Conservation (phyloP, 1,140 invertebrate genomes). For the Pachyrhynchus sulphureomaculatus region DNA sequence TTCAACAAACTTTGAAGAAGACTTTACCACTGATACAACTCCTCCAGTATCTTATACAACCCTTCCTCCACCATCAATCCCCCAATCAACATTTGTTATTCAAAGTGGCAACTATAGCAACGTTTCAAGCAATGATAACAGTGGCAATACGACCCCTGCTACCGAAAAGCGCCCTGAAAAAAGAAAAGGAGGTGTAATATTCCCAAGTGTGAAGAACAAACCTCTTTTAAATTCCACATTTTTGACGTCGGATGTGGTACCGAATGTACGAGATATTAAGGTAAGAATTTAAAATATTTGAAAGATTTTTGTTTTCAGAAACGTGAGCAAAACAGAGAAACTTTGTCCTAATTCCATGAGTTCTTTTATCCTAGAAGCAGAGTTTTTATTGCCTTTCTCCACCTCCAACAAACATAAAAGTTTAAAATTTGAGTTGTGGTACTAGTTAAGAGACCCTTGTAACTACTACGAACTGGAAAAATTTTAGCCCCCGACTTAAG, state of each 20-base stretch:
- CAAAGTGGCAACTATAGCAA: constrained; percentile 38
- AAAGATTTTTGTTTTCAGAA: no score
- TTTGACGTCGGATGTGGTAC: constrained; percentile 67
- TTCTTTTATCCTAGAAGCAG: no score
- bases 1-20: constrained; percentile 52
- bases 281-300: no score
- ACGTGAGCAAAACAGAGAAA: no score
- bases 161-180: constrained; percentile 52
- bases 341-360: no score
- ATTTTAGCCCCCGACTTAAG: no score
- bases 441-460: no score
- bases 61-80: constrained; percentile 43
- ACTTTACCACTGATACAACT: constrained; percentile 44
- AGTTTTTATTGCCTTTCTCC: no score
- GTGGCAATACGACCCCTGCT: constrained; percentile 52
- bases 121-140: constrained; percentile 36
- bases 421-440: no score
- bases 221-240: constrained; percentile 80
- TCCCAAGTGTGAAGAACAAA: constrained; percentile 88
- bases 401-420: no score
- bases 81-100: constrained; percentile 44
- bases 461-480: no score
- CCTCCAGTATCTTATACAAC: constrained; percentile 21
- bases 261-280: constrained; percentile 78
- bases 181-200: constrained; percentile 79